Percentiles rank a stretch among this genome's conserved stretches.
Evolutionary conservation across 2,797 vertebrate genomes (phyloP).

Genomic region (Enteromius trimaculatus): DNA sequence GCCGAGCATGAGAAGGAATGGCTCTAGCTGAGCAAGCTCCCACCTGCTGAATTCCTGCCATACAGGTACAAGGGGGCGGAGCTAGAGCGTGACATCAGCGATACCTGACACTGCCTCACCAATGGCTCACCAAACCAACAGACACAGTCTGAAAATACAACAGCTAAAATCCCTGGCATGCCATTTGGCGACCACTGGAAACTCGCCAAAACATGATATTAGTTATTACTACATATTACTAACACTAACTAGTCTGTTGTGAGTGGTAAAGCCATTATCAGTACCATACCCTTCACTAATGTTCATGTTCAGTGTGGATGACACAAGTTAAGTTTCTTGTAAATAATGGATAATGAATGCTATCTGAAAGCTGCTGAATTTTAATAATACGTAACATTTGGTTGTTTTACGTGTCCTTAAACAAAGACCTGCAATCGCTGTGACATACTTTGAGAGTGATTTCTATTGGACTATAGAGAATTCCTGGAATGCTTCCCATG

Average conservation of each 20-base stretch:
- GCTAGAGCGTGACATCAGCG: constrained; percentile 35
- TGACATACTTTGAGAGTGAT: constrained; percentile 1
- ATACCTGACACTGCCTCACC: constrained; percentile 49
- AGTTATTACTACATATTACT: not conserved
- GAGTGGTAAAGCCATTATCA: not conserved
- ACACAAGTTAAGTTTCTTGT: not conserved
- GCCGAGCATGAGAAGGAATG: constrained; percentile 49
- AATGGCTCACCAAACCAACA: constrained; percentile 11
- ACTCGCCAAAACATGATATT: not conserved
- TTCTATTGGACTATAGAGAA: constrained; percentile 23
- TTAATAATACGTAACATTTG: not conserved
- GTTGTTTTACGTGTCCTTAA: not conserved
- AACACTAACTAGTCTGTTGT: not conserved
- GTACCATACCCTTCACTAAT: not conserved
- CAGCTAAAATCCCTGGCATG: constrained; percentile 51
- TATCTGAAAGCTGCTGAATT: not conserved
- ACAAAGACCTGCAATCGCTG: constrained; percentile 10
- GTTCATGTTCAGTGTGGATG: not conserved
- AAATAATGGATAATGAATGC: not conserved
- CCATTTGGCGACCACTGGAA: not conserved
- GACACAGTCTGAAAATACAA: constrained; percentile 2
- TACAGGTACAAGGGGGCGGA: constrained; percentile 74
- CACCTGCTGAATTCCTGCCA: constrained; percentile 77
- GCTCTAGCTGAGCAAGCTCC: constrained; percentile 67
- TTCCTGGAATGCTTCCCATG: constrained; percentile 39